These are phyloP conservation scores for Achlya flavicornis DNA, from an alignment of 2,888 invertebrate genomes.

Conservation along the genomic window DNA sequence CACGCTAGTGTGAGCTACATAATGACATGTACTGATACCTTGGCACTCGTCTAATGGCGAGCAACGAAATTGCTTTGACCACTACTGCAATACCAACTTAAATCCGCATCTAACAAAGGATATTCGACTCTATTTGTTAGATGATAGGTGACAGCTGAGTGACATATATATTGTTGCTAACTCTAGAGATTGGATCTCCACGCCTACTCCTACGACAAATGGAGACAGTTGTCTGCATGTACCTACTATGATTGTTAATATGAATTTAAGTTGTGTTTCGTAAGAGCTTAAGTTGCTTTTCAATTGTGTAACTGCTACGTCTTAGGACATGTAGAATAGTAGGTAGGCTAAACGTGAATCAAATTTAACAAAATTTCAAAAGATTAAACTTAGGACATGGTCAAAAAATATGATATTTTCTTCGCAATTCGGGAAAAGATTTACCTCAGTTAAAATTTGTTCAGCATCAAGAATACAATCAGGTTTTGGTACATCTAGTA, in stretches of 20 bases:
- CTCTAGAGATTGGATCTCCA: conserved; percentile 60
- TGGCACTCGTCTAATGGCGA: conserved; percentile 59
- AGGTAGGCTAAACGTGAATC: too few relatives aligned
- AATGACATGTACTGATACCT: conserved; percentile 53
- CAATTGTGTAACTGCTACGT: neutral
- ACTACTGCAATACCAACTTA: conserved; percentile 50
- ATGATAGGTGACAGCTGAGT: conserved; percentile 19
- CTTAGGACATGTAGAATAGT: too few relatives aligned
- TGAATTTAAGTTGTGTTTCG: conserved; percentile 13
- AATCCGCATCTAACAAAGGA: conserved; percentile 14
- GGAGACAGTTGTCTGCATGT: conserved; percentile 69
- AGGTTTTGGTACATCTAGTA: too few relatives aligned
- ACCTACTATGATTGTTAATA: conserved; percentile 13
- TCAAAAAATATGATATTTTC: too few relatives aligned
- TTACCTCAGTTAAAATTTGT: too few relatives aligned
- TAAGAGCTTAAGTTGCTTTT: conserved; percentile 21
- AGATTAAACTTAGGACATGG: too few relatives aligned
- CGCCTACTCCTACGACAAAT: conserved; percentile 77
- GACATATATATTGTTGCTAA: conserved; percentile 19
- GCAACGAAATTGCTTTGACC: conserved; percentile 65
- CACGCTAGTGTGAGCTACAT: conserved; percentile 64
- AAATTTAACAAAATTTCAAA: too few relatives aligned
- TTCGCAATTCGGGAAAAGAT: too few relatives aligned
- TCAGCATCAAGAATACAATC: too few relatives aligned
- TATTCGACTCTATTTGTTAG: conserved; percentile 23